phyloP scores from a whole-genome alignment of 1,140 invertebrate genomes.

The Achatina immaculata region DNA sequence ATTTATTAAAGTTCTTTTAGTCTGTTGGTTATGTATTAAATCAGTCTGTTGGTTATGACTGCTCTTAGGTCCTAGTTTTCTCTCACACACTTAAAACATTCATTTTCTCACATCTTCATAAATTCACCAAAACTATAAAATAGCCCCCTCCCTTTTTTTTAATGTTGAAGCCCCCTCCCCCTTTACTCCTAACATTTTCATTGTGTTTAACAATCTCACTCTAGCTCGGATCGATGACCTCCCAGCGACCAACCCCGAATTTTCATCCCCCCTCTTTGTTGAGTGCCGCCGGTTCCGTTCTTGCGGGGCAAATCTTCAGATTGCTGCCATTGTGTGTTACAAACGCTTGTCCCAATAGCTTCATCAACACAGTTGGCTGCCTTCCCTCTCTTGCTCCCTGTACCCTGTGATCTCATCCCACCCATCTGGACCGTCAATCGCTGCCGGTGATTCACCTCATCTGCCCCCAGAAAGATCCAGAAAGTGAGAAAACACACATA shows the following conservation, averaged over 20 bases:
- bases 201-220: not conserved
- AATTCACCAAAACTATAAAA: too few relatives aligned
- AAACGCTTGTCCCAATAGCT: not conserved
- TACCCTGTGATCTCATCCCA: slow-evolving; percentile 2
- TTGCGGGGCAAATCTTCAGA: not conserved
- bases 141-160: too few relatives aligned
- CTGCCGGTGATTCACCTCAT: not conserved
- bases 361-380: not conserved
- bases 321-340: not conserved
- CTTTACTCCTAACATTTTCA: not conserved
- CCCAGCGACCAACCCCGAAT: not conserved
- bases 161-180: too few relatives aligned
- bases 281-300: not conserved
- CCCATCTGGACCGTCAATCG: not conserved
- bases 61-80: too few relatives aligned
- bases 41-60: too few relatives aligned
- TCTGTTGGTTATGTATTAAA: too few relatives aligned
- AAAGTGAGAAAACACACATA: too few relatives aligned
- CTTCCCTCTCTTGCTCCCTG: not conserved
- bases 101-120: too few relatives aligned
- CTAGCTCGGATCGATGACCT: not conserved
- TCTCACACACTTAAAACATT: too few relatives aligned
- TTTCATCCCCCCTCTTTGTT: not conserved
- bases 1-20: too few relatives aligned
- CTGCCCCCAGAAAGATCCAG: too few relatives aligned